Percentiles rank a stretch among this genome's conserved stretches.
These are phyloP conservation scores for Cheirogaleus major DNA, from an alignment of 2,797 vertebrate genomes.

Conservation along the genomic window DNA sequence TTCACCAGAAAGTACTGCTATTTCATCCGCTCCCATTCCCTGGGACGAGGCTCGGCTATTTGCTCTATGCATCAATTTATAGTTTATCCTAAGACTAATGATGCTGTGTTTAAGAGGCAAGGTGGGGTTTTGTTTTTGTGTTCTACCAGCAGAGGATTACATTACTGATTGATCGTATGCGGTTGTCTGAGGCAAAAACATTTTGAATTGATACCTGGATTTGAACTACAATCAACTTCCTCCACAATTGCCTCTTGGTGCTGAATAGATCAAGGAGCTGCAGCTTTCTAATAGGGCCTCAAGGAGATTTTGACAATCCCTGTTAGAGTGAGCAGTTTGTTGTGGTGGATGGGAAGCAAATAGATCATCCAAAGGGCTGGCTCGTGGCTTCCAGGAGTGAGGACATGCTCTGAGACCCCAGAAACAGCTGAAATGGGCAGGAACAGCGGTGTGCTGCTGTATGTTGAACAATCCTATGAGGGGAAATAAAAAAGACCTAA, in stretches of 20 bases:
- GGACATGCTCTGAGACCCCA: background rate
- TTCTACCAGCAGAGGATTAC: conserved; percentile 68
- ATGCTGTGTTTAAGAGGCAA: conserved; percentile 63
- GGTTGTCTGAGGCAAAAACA: conserved; percentile 64
- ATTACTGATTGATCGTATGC: conserved; percentile 21
- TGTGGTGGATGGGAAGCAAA: conserved; percentile 43
- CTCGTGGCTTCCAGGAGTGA: background rate
- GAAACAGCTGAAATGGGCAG: background rate
- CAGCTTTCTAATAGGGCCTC: conserved; percentile 71
- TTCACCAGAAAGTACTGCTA: conserved; percentile 63
- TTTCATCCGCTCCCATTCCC: conserved; percentile 60
- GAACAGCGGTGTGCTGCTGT: background rate
- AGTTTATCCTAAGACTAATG: conserved; percentile 67
- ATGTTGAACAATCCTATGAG: background rate
- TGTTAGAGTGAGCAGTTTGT: conserved; percentile 49
- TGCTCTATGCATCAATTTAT: conserved; percentile 49
- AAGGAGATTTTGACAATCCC: conserved; percentile 73
- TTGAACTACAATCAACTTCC: conserved; percentile 76
- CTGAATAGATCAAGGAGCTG: conserved; percentile 70
- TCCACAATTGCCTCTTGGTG: conserved; percentile 69
- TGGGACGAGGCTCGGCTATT: background rate
- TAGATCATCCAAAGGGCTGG: conserved; percentile 47
- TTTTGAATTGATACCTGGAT: conserved; percentile 80
- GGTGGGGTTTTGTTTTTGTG: conserved; percentile 65
- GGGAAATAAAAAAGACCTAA: background rate